phyloP scores from a whole-genome alignment of 2,797 vertebrate genomes.

The Pseudopleuronectes americanus region DNA sequence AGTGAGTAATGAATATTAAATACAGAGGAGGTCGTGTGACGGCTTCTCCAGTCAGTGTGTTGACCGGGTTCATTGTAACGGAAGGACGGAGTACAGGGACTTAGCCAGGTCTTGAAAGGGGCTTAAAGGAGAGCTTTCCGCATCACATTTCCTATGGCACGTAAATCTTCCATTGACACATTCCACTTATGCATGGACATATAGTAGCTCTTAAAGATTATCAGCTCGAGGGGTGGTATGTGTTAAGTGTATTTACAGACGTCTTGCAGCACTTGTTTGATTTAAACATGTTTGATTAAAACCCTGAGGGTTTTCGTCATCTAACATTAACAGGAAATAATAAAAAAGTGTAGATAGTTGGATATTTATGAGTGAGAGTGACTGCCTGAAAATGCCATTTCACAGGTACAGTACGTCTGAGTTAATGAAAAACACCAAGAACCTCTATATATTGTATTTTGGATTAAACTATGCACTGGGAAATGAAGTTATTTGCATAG shows the following conservation, averaged over 20 bases:
- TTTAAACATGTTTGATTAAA: background rate
- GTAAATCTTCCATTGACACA: constrained; percentile 55
- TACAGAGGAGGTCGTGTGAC: constrained; percentile 13
- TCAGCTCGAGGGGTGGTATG: background rate
- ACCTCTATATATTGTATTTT: too few species aligned
- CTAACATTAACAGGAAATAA: background rate
- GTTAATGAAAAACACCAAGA: too few species aligned
- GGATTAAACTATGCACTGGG: too few species aligned
- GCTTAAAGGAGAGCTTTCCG: constrained; percentile 51
- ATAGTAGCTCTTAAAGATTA: constrained; percentile 33
- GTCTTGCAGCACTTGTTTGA: constrained; percentile 8
- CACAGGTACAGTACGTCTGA: background rate
- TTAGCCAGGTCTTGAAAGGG: constrained; percentile 57
- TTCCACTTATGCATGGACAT: constrained; percentile 47
- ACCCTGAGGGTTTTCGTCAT: background rate
- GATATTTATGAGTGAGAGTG: constrained; percentile 33
- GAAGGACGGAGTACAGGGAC: constrained; percentile 20
- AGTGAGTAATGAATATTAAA: constrained; percentile 64
- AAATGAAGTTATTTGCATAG: background rate
- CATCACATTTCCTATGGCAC: constrained; percentile 53
- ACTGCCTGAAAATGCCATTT: constrained; percentile 23
- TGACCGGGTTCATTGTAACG: constrained; percentile 25
- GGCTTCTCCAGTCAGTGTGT: constrained; percentile 25
- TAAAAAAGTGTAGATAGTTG: too few species aligned
- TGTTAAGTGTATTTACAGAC: constrained; percentile 10